Conservation (phyloP, 2,888 invertebrate species). For the Ellobium chinense region DNA sequence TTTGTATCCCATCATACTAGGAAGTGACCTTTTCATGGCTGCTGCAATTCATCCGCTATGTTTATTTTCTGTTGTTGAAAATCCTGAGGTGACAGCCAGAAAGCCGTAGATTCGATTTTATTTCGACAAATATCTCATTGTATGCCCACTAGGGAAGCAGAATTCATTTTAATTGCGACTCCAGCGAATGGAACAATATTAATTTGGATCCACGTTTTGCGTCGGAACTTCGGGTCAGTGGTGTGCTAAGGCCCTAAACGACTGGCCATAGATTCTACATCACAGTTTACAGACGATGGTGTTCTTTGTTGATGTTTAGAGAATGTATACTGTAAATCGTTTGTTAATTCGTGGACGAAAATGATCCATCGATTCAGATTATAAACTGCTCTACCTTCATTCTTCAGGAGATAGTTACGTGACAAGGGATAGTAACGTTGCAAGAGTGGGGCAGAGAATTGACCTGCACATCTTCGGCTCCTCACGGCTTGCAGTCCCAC, state of each 20-base stretch:
- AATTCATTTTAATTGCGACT: too few species aligned
- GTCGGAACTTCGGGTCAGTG: slow-evolving; percentile 16
- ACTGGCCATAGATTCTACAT: slow-evolving; percentile 43
- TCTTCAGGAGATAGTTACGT: too few species aligned
- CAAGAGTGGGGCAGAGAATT: background rate
- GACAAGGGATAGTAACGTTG: background rate
- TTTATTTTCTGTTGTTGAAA: slow-evolving; percentile 7
- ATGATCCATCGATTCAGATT: slow-evolving; percentile 6
- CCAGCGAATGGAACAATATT: too few species aligned
- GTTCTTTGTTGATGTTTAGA: slow-evolving; percentile 36
- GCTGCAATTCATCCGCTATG: slow-evolving; percentile 38
- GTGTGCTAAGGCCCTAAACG: slow-evolving; percentile 46
- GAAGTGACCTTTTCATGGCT: slow-evolving; percentile 42
- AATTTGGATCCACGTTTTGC: slow-evolving; percentile 25
- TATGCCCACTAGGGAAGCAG: too few species aligned
- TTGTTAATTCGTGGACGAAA: slow-evolving; percentile 1
- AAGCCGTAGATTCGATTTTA: too few species aligned
- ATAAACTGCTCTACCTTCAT: background rate
- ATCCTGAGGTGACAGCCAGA: too few species aligned
- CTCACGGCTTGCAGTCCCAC: too few species aligned
- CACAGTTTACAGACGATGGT: slow-evolving; percentile 12
- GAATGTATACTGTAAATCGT: slow-evolving; percentile 23
- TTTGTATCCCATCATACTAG: slow-evolving; percentile 45
- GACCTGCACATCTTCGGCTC: too few species aligned
- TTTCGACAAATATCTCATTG: too few species aligned